These are phyloP conservation scores for Biston betularia DNA, from an alignment of 2,888 invertebrate genomes.

Conservation along the genomic window DNA sequence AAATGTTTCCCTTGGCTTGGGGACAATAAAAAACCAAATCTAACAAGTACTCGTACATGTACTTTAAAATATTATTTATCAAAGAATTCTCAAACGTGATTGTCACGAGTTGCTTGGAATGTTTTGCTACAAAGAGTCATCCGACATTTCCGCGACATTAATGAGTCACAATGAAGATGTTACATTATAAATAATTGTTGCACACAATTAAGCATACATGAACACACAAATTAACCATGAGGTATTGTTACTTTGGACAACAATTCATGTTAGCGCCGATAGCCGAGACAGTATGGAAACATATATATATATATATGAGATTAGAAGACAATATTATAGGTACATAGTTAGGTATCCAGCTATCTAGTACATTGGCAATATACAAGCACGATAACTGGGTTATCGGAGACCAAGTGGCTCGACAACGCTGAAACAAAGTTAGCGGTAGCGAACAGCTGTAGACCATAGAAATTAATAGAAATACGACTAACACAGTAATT, in stretches of 20 bases:
- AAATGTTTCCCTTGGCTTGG: background rate
- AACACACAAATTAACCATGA: slow-evolving; percentile 11
- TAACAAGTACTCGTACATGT: too few relatives aligned
- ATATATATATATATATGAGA: slow-evolving; percentile 19
- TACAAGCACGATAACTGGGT: slow-evolving; percentile 37
- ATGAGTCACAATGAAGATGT: slow-evolving; percentile 23
- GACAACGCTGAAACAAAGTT: slow-evolving; percentile 15
- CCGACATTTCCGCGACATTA: slow-evolving; percentile 18
- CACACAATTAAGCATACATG: slow-evolving; percentile 20
- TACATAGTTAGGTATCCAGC: background rate
- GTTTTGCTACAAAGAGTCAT: slow-evolving; percentile 15
- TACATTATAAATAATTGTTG: slow-evolving; percentile 11
- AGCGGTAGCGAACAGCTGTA: slow-evolving; percentile 20
- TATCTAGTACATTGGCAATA: slow-evolving; percentile 16
- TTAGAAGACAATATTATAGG: slow-evolving; percentile 22
- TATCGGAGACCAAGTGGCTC: slow-evolving; percentile 30
- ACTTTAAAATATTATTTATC: too few relatives aligned
- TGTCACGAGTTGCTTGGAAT: slow-evolving; percentile 5
- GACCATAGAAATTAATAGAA: slow-evolving; percentile 47
- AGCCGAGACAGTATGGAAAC: slow-evolving; percentile 3
- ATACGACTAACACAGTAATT: slow-evolving; percentile 54
- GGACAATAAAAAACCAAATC: too few relatives aligned
- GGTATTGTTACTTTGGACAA: slow-evolving; percentile 20
- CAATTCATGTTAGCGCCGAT: slow-evolving; percentile 1
- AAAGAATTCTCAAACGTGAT: background rate